These are phyloP conservation scores for Ecliptopera silaceata DNA, from an alignment of 2,888 invertebrate genomes.

Conservation along the genomic window DNA sequence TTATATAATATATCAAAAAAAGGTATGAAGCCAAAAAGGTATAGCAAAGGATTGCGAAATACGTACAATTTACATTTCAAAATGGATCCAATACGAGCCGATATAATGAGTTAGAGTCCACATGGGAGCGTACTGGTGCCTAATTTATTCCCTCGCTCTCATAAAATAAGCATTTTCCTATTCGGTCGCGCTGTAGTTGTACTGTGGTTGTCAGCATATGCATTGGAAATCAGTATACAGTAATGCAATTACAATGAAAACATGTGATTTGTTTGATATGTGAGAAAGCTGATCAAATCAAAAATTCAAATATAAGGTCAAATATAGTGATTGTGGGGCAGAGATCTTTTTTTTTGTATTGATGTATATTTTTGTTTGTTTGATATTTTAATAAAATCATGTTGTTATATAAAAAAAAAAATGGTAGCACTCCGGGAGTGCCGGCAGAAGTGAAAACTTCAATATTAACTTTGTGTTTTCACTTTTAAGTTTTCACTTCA, in stretches of 20 bases:
- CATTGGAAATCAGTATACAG: conserved; percentile 11
- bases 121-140: conserved; percentile 27
- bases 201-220: conserved; percentile 3
- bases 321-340: too few species aligned
- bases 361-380: too few species aligned
- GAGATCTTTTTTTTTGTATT: too few species aligned
- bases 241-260: not conserved
- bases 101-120: conserved; percentile 37
- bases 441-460: too few species aligned
- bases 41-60: conserved; percentile 10
- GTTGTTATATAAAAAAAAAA: too few species aligned
- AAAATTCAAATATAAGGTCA: too few species aligned
- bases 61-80: conserved; percentile 23
- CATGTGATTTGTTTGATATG: not conserved
- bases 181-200: conserved; percentile 35
- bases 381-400: too few species aligned
- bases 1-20: too few species aligned
- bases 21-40: not conserved
- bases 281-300: too few species aligned
- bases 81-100: conserved; percentile 23
- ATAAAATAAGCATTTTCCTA: conserved; percentile 43
- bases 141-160: conserved; percentile 32
- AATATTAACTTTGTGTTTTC: too few species aligned
- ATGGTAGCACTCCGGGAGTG: too few species aligned
- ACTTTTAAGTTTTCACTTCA: too few species aligned